A percentile compares a stretch with the other conserved stretches of the same genome.
phyloP scores from a whole-genome alignment of 2,888 invertebrate species.

The Trachelus troglodyta region DNA sequence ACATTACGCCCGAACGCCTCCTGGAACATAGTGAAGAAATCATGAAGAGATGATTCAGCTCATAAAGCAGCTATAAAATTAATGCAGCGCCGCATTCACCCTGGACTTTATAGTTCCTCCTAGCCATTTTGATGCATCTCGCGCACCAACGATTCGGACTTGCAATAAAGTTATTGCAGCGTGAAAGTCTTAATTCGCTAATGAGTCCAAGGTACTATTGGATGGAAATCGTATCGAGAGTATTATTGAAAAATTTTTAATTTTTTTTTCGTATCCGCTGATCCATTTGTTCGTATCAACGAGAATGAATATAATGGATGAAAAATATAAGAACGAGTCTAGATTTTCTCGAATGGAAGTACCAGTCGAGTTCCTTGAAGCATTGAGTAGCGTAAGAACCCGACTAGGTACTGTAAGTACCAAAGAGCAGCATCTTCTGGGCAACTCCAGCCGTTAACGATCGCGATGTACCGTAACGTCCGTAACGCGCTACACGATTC shows the following conservation, averaged over 20 bases:
- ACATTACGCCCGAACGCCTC: slow-evolving; percentile 13
- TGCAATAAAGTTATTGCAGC: slow-evolving; percentile 1
- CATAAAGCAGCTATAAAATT: slow-evolving; percentile 37
- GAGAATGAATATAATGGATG: background rate
- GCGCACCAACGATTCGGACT: background rate
- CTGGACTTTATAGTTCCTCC: slow-evolving; percentile 33
- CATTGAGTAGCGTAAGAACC: slow-evolving; percentile 27
- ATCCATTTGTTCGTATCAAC: background rate
- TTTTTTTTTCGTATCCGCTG: background rate
- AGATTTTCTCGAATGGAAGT: slow-evolving; percentile 34
- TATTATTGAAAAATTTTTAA: background rate
- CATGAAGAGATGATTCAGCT: slow-evolving; percentile 30
- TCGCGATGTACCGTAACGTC: slow-evolving; percentile 49
- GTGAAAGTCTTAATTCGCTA: slow-evolving; percentile 1
- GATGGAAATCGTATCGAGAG: background rate
- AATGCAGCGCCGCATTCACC: slow-evolving; percentile 33
- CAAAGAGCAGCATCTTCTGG: slow-evolving; percentile 32
- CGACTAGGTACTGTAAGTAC: slow-evolving; percentile 34
- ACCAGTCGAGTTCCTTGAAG: slow-evolving; percentile 41
- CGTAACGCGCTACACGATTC: slow-evolving; percentile 39
- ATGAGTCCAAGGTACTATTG: background rate
- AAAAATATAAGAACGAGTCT: slow-evolving; percentile 14
- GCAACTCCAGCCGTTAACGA: slow-evolving; percentile 49
- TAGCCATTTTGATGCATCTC: background rate
- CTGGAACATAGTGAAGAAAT: slow-evolving; percentile 16